These are phyloP conservation scores for Melanostigma gelatinosum DNA, from an alignment of 2,113 vertebrate genomes.

Conservation along the genomic window DNA sequence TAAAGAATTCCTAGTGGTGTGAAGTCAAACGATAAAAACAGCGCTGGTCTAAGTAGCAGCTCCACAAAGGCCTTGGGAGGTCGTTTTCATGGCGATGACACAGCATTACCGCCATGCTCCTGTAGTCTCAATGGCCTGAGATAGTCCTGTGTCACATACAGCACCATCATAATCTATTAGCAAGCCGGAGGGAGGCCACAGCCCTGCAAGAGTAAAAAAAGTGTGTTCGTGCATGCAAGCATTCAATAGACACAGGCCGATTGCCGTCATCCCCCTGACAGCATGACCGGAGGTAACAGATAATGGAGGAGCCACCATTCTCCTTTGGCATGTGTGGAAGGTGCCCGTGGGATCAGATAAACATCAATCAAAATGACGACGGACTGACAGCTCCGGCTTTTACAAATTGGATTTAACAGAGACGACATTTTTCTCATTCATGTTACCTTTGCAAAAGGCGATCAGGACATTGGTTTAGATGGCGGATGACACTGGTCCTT, in stretches of 20 bases:
- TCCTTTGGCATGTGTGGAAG: conserved; percentile 16
- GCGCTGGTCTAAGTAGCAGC: not conserved
- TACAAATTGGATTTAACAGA: conserved; percentile 45
- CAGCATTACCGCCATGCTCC: not conserved
- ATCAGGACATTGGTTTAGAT: conserved; percentile 9
- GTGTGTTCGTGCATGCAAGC: not conserved
- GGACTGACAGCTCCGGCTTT: conserved; percentile 34
- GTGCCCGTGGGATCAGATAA: conserved; percentile 41
- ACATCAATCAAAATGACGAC: conserved; percentile 59
- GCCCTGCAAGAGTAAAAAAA: not conserved
- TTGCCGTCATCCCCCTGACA: conserved; percentile 23
- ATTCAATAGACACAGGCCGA: conserved; percentile 26
- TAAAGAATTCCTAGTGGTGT: not conserved
- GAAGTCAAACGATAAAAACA: conserved; percentile 24
- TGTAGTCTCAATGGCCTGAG: conserved; percentile 29
- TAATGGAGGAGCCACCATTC: conserved; percentile 27
- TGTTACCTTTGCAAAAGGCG: conserved; percentile 1
- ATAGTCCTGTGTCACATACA: conserved; percentile 35
- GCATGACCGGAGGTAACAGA: conserved; percentile 33
- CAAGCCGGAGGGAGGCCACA: conserved; percentile 25
- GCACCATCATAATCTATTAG: conserved; percentile 35
- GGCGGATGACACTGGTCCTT: conserved; percentile 2
- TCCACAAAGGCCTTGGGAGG: conserved; percentile 36
- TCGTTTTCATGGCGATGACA: conserved; percentile 57
- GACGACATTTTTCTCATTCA: conserved; percentile 18